Evolutionary conservation across 2,888 invertebrate species (phyloP), one percentile per base, ranked within the genome.

Genomic region (Ectemnius continuus): DNA sequence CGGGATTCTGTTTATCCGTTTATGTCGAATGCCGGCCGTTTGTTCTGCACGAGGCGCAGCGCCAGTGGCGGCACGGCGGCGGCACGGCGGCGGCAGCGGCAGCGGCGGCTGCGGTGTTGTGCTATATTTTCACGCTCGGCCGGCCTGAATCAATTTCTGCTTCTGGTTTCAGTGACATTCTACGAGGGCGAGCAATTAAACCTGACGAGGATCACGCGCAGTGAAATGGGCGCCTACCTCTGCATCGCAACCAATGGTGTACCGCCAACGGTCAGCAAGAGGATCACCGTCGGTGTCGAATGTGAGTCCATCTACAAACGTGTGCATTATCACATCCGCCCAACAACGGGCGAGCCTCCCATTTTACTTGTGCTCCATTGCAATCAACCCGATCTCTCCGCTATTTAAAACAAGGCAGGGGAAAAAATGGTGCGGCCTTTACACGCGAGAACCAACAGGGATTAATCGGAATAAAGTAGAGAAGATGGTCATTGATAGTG

Each of bases 251-350:
- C 96, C 87, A 97, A 97, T 90, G 96, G 96, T 58, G 96, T 97
- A 26, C 97, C 97, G 48, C 97, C 97, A 64, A 97, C 97, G 48
- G 97, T 97, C 89, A 97, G 97, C 91, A 97, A 97, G 92, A 93
- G 97, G 90, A 97, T 97, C 92, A 97, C 96, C 88, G 95, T 97
- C 71, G 97, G 97, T 90, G 97, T 97, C 79, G 97, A 97, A 93
- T 97, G 97, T 97, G 91, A 95, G 95, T 94, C 59, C 13, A 70
- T 52, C 60, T 58, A 11, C 36, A 11, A 36, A 11, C 36, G 8
- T 11, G 36, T 11, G 8, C 36, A 36, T 36, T 36, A 36, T 36
- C 36, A 11, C 36, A 36, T 36, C 36, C 36, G 36, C 8, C 36
- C 36, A 36, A 36, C 36, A 36, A 8, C 8, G 8, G 8, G 1